Conservation (phyloP, 2,888 invertebrate species). For the Petrolisthes manimaculis region DNA sequence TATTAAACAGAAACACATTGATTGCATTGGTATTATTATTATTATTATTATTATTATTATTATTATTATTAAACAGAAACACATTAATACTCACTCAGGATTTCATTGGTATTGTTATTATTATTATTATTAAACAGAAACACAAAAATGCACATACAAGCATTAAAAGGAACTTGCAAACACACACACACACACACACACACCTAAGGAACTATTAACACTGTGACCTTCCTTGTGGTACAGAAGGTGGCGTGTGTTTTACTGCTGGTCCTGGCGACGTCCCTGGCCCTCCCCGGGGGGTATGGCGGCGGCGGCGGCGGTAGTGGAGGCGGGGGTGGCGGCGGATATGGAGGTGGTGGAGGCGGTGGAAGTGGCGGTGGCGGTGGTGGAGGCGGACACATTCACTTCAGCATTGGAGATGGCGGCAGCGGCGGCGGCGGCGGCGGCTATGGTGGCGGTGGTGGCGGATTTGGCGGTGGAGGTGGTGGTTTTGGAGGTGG, state of each 20-base stretch:
- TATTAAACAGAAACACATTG: too few relatives aligned
- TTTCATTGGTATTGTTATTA: too few relatives aligned
- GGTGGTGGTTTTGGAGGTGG: constrained; percentile 4
- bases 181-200: too few relatives aligned
- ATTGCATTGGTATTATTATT: too few relatives aligned
- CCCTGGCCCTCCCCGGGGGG: constrained; percentile 20
- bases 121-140: too few relatives aligned
- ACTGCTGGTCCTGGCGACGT: neutral
- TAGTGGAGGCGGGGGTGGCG: constrained; percentile 5
- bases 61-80: too few relatives aligned
- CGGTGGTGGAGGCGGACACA: neutral
- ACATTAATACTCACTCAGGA: too few relatives aligned
- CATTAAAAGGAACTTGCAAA: too few relatives aligned
- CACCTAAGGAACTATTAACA: too few relatives aligned
- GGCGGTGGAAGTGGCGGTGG: constrained; percentile 2
- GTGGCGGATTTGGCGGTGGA: neutral
- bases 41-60: too few relatives aligned
- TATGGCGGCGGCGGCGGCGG: constrained; percentile 1
- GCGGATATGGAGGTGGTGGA: neutral
- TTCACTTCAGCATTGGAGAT: neutral
- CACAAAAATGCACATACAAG: too few relatives aligned
- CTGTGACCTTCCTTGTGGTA: neutral
- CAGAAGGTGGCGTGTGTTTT: constrained; percentile 9
- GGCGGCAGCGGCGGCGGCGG: constrained; percentile 2
- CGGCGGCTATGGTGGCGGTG: neutral